Evolutionary conservation across 2,797 vertebrate species (phyloP).

Genomic region (Squalus acanthias): DNA sequence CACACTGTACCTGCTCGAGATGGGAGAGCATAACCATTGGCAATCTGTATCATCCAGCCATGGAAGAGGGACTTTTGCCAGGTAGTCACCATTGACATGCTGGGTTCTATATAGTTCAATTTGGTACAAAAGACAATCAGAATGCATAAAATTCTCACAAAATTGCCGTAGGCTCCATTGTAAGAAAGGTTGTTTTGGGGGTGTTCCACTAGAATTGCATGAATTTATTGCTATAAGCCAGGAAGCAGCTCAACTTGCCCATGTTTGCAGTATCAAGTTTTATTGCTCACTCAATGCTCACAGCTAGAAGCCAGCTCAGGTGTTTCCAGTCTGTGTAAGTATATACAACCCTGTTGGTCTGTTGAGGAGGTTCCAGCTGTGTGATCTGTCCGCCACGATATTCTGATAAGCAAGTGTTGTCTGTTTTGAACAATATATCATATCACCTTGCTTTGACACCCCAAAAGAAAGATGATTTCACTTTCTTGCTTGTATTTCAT

Average conservation of each 20-base stretch:
- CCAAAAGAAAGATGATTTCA: not conserved
- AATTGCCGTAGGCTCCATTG: not conserved
- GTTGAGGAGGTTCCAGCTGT: not conserved
- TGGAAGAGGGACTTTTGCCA: not conserved
- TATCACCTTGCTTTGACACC: not conserved
- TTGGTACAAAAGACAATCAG: not conserved
- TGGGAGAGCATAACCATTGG: not conserved
- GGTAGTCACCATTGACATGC: not conserved
- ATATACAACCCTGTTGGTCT: not conserved
- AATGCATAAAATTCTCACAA: not conserved
- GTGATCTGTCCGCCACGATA: not conserved
- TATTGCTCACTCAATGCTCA: not conserved
- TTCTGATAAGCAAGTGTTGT: not conserved
- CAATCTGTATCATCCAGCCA: not conserved
- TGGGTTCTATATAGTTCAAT: not conserved
- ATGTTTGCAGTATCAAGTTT: not conserved
- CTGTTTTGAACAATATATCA: not conserved
- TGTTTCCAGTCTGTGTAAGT: not conserved
- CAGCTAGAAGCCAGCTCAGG: not conserved
- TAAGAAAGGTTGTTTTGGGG: not conserved
- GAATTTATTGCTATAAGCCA: not conserved
- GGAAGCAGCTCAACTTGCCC: not conserved
- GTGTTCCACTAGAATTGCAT: not conserved
- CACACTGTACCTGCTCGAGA: not conserved
- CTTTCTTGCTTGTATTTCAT: not conserved